Evolutionary conservation across 2,797 vertebrate genomes (phyloP), one percentile per base, ranked within the genome.

Genomic region (Crenuchus spilurus): DNA sequence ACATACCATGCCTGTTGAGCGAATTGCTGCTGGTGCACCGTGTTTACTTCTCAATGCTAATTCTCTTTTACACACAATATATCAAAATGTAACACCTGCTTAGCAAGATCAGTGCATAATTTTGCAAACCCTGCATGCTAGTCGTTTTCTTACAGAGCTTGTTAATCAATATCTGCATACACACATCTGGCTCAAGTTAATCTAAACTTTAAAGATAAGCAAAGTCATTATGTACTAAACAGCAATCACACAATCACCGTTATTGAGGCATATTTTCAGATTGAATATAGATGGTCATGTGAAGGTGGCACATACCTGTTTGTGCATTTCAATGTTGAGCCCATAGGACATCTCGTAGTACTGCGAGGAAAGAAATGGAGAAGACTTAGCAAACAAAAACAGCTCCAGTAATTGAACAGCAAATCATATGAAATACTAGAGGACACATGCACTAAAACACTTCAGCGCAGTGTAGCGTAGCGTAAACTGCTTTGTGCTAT

Each of bases 301-400:
- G 10, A 24, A 46, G 10, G n/a, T 26, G 70, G 46, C 79, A 91
- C 94, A 92, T 95, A 99, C 97, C 96, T 99, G 97, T 89, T 99
- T 99, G 93, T 99, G 97, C 97, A 99, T 99, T 89, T 99, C 97
- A 82, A 99, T 99, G 90, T 99, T 99, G 90, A 99, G 94, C 65
- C 97, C 97, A 18, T 99, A 99, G 72, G 96, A 98, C 97, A 99
- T 99, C 85, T 99, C 97, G 4, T 63, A 63, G 26, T 63, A 63
- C 61, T 63, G 61, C 14, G 64, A 79, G 33, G 51, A 42, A 68
- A 75, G n/a, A 30, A 63, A 52, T 1, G 2, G 35, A 44, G 22
- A 63, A 51, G 48, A 18, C 22, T 79, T 26, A 82, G 62, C 11
- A 57, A 24, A 14, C 60, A 75, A 39, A 72, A 62, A 30, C 3